Base-by-base conservation (phyloP, 2,797 vertebrate genomes). In the Eleutherodactylus coqui region DNA sequence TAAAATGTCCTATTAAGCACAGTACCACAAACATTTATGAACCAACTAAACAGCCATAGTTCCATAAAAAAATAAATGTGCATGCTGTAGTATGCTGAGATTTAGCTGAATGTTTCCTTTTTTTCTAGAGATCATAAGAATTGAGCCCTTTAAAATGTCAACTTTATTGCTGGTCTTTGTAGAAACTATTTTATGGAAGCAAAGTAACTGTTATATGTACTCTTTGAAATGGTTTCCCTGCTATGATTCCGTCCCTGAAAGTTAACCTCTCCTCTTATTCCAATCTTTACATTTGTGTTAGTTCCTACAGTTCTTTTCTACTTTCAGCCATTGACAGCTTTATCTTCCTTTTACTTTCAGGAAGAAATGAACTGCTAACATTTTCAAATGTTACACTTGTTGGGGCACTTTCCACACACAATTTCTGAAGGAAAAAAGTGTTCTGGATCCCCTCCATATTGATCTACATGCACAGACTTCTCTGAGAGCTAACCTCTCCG, bases 301-400 rank as follows among this genome's bases (percentile, higher is more conserved):
- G 47, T 55, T 79, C n/a, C 34, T 13, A 60, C 76, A 38, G 51
- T 79, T 60, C 24, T 34, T 60, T 79, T 38, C 32, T 79, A 41
- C 53, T 41, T 60, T 27, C 53, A 55, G 9, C 53, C 24, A 79
- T 79, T 79, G 53, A 79, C 53, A 79, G 53, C 8, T 79, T 58
- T 38, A 27, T 79, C 36, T 38, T 60, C 60, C 36, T 41, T 79
- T 60, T 79, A 60, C 53, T 43, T n/a, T 60, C 13, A 43, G 36
- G 58, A 58, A n/a, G 19, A 78, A 78, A 78, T 38, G 51, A 58
- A 32, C 75, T 38, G 70, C 45, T 51, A 75, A 75, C 45, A 51
- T 34, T 58, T n/a, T 58, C 8, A 79, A 79, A 79, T 43, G 53
- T 79, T 78, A 78, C 36, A 21, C 75, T 36, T 78, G 51, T 55